These are phyloP conservation scores for Spisula subtruncata DNA, from an alignment of 2,888 invertebrate genomes.

Conservation along the genomic window DNA sequence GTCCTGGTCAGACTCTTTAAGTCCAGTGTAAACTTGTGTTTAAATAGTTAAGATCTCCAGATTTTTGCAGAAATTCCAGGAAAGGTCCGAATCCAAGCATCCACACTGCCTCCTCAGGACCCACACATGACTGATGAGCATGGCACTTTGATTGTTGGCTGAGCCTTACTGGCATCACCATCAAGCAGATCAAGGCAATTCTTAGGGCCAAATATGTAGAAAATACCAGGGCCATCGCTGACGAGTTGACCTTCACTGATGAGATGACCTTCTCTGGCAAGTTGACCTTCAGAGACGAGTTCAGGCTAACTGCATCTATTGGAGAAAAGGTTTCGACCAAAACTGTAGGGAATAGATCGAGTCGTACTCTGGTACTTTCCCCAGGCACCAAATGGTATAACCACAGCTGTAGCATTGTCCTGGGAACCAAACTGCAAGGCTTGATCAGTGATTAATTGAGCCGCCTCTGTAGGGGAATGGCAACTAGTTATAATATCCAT, in stretches of 20 bases:
- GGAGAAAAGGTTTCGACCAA: conserved; percentile 78
- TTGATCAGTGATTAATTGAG: conserved; percentile 88
- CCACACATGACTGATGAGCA: too few relatives aligned
- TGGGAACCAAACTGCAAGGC: conserved; percentile 89
- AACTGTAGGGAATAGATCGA: conserved; percentile 79
- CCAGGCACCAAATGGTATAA: conserved; percentile 89
- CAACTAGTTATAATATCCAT: conserved; percentile 88
- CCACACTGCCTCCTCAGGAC: too few relatives aligned
- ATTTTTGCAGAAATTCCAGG: too few relatives aligned
- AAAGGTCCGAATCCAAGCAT: too few relatives aligned
- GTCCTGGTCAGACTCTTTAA: too few relatives aligned
- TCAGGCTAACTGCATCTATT: conserved; percentile 54
- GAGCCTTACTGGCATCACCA: too few relatives aligned
- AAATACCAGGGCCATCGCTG: too few relatives aligned
- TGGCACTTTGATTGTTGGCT: too few relatives aligned
- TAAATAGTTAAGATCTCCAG: too few relatives aligned
- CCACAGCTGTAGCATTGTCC: conserved; percentile 89
- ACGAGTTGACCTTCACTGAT: background rate
- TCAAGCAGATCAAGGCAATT: too few relatives aligned
- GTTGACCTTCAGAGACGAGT: background rate
- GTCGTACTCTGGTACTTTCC: conserved; percentile 86
- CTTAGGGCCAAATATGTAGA: too few relatives aligned
- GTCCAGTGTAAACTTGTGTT: too few relatives aligned
- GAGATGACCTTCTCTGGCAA: background rate
- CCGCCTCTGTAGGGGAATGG: conserved; percentile 88